Evolutionary conservation across 2,113 vertebrate species (phyloP).

Genomic region (Rhabdornis inornatus): DNA sequence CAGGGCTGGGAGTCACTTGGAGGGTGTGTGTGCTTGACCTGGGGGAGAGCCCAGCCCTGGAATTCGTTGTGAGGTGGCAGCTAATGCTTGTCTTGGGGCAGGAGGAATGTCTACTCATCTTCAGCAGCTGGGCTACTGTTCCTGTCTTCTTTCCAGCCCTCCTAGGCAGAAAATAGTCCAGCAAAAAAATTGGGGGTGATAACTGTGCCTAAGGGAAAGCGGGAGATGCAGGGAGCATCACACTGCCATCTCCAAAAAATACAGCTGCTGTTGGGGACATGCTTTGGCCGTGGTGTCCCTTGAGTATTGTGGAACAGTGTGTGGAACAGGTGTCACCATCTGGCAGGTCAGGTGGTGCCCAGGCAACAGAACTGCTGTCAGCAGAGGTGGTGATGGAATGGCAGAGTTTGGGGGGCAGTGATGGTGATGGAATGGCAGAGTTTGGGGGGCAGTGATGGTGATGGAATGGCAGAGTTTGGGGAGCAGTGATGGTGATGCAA

Average conservation of each 20-base stretch:
- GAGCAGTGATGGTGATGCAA: neutral
- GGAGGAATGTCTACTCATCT: neutral
- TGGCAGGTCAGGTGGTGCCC: neutral
- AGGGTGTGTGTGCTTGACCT: neutral
- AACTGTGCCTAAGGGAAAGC: neutral
- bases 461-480: neutral
- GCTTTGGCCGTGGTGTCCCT: neutral
- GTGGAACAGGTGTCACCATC: neutral
- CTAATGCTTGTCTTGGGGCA: neutral
- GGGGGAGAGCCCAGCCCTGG: neutral
- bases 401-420: neutral
- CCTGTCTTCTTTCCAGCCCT: neutral
- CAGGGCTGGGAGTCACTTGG: neutral
- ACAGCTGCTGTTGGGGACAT: neutral
- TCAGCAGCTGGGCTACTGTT: neutral
- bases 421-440: neutral
- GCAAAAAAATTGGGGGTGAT: neutral
- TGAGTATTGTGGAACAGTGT: fast-evolving
- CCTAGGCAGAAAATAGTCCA: neutral
- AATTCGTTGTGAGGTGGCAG: fast-evolving
- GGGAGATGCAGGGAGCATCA: neutral
- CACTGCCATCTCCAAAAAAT: fast-evolving
- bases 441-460: neutral
- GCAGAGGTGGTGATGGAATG: fast-evolving
- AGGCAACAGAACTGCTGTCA: neutral